Evolutionary conservation across 2,113 vertebrate species (phyloP).

Genomic region (Hippolais icterina): DNA sequence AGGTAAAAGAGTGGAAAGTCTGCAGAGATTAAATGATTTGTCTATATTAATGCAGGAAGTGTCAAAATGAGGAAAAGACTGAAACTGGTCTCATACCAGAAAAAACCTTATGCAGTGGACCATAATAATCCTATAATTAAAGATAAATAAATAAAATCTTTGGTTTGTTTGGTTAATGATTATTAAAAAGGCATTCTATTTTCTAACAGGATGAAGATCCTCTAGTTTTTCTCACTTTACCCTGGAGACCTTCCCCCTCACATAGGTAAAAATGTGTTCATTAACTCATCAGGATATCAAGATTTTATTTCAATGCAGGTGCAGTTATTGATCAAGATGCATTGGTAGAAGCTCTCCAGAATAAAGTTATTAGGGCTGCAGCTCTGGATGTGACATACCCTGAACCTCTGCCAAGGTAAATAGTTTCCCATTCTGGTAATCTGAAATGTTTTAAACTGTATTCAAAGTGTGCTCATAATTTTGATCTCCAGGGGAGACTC

Average conservation of each 20-base stretch:
- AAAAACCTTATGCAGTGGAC: not conserved
- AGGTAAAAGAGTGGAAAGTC: not conserved
- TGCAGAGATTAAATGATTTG: not conserved
- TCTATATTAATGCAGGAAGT: not conserved
- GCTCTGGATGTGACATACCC: constrained; percentile 81
- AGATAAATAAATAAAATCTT: not conserved
- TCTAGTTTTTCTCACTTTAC: not conserved
- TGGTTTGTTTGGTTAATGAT: not conserved
- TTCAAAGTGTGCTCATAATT: not conserved
- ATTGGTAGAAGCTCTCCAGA: constrained; percentile 77
- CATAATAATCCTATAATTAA: not conserved
- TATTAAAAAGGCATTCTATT: not conserved
- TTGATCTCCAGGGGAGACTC: not conserved
- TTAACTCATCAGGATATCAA: not conserved
- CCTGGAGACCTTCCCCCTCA: not conserved
- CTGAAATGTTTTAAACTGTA: not conserved
- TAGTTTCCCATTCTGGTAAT: not conserved
- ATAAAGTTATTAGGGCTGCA: constrained; percentile 73
- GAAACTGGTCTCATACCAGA: not conserved
- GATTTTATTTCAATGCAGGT: constrained; percentile 59
- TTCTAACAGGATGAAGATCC: not conserved
- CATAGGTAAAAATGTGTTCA: not conserved
- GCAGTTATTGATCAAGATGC: constrained; percentile 82
- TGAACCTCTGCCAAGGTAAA: constrained; percentile 83
- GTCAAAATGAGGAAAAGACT: not conserved